Conservation (phyloP, 2,113 vertebrate genomes). For the Haemorhous mexicanus region DNA sequence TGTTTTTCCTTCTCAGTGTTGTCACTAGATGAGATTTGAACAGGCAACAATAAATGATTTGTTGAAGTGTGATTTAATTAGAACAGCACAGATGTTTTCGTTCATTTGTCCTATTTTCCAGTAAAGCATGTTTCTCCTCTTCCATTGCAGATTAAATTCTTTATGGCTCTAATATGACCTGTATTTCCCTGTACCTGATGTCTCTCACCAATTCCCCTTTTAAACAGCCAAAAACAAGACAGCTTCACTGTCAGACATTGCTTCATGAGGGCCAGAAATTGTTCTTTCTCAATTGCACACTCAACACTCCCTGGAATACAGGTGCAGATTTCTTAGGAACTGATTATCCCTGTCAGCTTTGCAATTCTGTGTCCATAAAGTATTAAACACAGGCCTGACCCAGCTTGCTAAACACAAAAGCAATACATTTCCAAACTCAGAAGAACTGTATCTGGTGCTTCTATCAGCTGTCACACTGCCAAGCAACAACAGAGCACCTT, state of each 20-base stretch:
- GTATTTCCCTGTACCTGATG: not conserved
- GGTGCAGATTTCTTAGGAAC: not conserved
- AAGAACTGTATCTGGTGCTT: not conserved
- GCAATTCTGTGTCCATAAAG: not conserved
- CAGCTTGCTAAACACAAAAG: not conserved
- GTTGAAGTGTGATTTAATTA: not conserved
- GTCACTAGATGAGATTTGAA: not conserved
- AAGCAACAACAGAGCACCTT: not conserved
- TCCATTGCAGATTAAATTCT: not conserved
- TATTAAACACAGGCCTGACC: not conserved
- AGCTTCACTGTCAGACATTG: not conserved
- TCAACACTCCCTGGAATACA: not conserved
- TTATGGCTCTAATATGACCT: not conserved
- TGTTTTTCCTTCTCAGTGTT: not conserved
- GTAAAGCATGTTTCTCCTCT: not conserved
- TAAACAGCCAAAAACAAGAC: not conserved
- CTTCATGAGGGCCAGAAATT: not conserved
- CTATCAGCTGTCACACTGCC: not conserved
- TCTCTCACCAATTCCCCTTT: not conserved
- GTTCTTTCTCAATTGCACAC: not conserved
- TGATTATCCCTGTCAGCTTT: not conserved
- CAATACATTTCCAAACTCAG: not conserved
- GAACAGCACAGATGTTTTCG: conserved; percentile 23
- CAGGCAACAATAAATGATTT: not conserved
- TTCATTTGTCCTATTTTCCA: conserved; percentile 16